Conservation (phyloP, 2,113 vertebrate species). For the Phycodurus eques region DNA sequence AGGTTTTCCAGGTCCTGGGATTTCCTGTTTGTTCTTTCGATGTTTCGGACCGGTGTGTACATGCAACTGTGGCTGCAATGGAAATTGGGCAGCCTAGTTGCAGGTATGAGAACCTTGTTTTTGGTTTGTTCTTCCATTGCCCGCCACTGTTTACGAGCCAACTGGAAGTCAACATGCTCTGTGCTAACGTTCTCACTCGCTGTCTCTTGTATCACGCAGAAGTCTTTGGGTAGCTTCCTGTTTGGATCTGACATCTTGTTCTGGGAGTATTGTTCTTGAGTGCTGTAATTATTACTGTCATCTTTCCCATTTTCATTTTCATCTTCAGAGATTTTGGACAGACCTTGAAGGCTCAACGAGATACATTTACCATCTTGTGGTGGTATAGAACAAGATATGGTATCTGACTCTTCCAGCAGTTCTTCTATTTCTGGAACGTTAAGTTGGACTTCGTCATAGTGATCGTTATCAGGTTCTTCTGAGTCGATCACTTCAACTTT, state of each 20-base stretch:
- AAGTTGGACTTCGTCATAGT: constrained; percentile 37
- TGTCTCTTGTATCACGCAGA: constrained; percentile 78
- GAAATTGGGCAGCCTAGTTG: constrained; percentile 55
- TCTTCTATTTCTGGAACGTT: constrained; percentile 57
- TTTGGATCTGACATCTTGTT: constrained; percentile 39
- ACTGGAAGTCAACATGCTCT: constrained; percentile 76
- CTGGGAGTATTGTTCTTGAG: constrained; percentile 29
- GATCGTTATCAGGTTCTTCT: constrained; percentile 29
- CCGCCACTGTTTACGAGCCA: constrained; percentile 77
- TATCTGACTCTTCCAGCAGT: constrained; percentile 64
- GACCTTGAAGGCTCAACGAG: constrained; percentile 53
- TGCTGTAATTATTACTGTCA: constrained; percentile 37
- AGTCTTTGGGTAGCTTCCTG: constrained; percentile 77
- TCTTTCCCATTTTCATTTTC: constrained; percentile 66
- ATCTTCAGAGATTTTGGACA: constrained; percentile 76
- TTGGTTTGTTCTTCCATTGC: constrained; percentile 77
- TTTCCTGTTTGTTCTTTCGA: constrained; percentile 67
- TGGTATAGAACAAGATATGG: constrained; percentile 15
- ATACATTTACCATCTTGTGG: constrained; percentile 67
- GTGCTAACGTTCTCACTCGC: constrained; percentile 77
- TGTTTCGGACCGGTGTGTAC: constrained; percentile 77
- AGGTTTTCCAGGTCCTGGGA: constrained; percentile 63
- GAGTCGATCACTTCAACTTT: constrained; percentile 57
- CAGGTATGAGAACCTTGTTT: constrained; percentile 56
- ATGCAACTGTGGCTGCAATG: constrained; percentile 73